Percentiles rank a stretch among this genome's conserved stretches.
phyloP scores from a whole-genome alignment of 2,888 invertebrate genomes.

The Cephus pulcher region DNA sequence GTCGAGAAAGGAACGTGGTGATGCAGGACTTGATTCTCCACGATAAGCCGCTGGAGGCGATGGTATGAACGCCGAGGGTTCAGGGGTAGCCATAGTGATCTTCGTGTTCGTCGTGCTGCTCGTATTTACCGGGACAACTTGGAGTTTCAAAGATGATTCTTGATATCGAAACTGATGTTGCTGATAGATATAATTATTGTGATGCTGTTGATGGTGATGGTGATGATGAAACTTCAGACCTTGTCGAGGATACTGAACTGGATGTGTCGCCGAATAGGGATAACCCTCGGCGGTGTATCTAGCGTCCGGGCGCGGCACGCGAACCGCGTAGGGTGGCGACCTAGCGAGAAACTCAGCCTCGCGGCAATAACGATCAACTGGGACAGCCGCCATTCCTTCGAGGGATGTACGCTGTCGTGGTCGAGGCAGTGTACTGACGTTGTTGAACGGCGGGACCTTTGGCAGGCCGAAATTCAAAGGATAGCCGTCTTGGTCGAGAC shows the following conservation, averaged over 20 bases:
- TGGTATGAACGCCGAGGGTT: constrained; percentile 68
- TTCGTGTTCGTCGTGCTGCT: constrained; percentile 11
- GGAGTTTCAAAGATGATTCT: no score
- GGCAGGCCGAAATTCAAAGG: constrained; percentile 83
- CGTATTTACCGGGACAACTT: no score
- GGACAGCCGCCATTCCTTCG: constrained; percentile 68
- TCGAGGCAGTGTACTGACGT: constrained; percentile 83
- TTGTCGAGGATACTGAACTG: constrained; percentile 53
- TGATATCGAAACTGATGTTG: no score
- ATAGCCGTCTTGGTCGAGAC: constrained; percentile 82
- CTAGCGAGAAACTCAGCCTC: constrained; percentile 76
- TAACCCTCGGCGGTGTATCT: constrained; percentile 86
- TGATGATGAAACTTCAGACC: constrained; percentile 65
- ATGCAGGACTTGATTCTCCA: constrained; percentile 68
- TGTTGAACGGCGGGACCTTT: constrained; percentile 70
- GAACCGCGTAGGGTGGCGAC: constrained; percentile 67
- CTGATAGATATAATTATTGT: not conserved
- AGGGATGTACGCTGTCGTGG: constrained; percentile 70
- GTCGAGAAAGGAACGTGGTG: constrained; percentile 69
- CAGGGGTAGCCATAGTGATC: constrained; percentile 65
- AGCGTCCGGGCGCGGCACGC: constrained; percentile 46
- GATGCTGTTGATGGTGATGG: constrained; percentile 32
- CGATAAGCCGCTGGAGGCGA: constrained; percentile 80
- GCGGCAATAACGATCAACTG: constrained; percentile 71
- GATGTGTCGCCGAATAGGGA: constrained; percentile 72